phyloP scores from a whole-genome alignment of 64 coral and sea anemone genomes.

The Montipora capricornis region DNA sequence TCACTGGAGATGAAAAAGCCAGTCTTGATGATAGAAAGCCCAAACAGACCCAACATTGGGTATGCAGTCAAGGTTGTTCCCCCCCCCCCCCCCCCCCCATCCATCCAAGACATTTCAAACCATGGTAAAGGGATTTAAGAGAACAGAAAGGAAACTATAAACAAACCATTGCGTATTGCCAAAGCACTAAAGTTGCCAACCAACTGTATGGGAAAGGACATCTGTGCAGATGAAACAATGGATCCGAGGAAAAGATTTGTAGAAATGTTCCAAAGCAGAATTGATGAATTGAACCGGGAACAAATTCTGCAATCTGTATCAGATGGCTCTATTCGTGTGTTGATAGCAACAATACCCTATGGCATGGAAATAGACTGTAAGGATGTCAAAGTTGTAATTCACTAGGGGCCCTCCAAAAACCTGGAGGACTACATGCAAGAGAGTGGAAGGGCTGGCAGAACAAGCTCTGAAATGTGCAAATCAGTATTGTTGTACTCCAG shows the following conservation, averaged over 20 bases:
- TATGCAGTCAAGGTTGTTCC: slow-evolving; percentile 20
- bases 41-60: slow-evolving; percentile 34
- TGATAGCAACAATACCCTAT: slow-evolving; percentile 66
- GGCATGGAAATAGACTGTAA: slow-evolving; percentile 67
- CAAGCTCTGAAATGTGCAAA: slow-evolving; percentile 30
- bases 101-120: slow-evolving; percentile 13
- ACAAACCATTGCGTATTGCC: slow-evolving; percentile 40
- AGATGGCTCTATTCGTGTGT: slow-evolving; percentile 5
- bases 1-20: slow-evolving; percentile 39
- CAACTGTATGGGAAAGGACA: slow-evolving; percentile 14
- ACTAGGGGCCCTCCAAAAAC: slow-evolving; percentile 56
- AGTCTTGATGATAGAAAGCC: background rate
- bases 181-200: slow-evolving; percentile 33
- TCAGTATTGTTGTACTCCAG: slow-evolving; percentile 40
- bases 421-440: slow-evolving; percentile 50
- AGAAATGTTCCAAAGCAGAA: slow-evolving; percentile 55
- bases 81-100: background rate
- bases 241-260: too few relatives aligned
- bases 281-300: slow-evolving; percentile 52
- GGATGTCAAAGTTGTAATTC: background rate
- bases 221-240: slow-evolving; percentile 2
- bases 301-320: slow-evolving; percentile 15
- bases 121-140: slow-evolving; percentile 37
- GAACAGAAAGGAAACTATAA: slow-evolving; percentile 2
- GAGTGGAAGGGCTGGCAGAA: slow-evolving; percentile 57